Percentiles rank a stretch among this genome's conserved stretches.
Evolutionary conservation across 2,797 vertebrate species (phyloP).

Genomic region (Poeciliopsis infans): DNA sequence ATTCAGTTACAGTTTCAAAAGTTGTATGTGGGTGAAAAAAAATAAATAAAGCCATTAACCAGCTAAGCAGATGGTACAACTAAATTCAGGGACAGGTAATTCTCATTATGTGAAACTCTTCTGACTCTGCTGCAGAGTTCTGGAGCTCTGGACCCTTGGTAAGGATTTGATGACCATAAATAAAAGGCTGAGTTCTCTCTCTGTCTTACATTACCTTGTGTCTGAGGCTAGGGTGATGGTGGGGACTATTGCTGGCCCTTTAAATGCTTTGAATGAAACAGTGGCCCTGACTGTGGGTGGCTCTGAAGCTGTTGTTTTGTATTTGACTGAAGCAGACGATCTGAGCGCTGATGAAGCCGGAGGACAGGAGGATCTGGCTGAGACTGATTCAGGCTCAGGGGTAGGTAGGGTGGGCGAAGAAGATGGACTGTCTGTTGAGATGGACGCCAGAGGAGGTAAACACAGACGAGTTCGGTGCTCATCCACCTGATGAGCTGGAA

Average conservation of each 20-base stretch:
- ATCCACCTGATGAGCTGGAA: constrained; percentile 86
- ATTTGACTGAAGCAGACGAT: constrained; percentile 38
- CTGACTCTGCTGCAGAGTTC: not conserved
- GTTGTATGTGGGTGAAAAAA: not conserved
- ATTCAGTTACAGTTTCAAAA: not conserved
- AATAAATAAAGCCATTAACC: constrained; percentile 49
- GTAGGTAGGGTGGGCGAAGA: constrained; percentile 54
- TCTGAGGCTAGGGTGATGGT: constrained; percentile 53
- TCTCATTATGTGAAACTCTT: not conserved
- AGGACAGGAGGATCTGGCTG: constrained; percentile 25
- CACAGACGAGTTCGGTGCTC: constrained; percentile 81
- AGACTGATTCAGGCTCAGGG: constrained; percentile 39
- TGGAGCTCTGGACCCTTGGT: constrained; percentile 25
- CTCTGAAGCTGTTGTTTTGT: constrained; percentile 32
- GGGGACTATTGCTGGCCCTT: constrained; percentile 25
- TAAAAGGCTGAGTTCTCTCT: constrained; percentile 42
- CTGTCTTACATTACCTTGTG: constrained; percentile 66
- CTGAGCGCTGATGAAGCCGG: constrained; percentile 24
- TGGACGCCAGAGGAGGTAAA: constrained; percentile 76
- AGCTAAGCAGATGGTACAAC: not conserved
- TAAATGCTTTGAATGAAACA: constrained; percentile 38
- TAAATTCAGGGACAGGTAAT: not conserved
- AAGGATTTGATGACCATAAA: constrained; percentile 53
- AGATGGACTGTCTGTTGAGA: constrained; percentile 57
- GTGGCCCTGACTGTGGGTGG: constrained; percentile 28